Evolutionary conservation across 92 coral and sea anemone species (phyloP).

Genomic region (Palythoa grandiflora): DNA sequence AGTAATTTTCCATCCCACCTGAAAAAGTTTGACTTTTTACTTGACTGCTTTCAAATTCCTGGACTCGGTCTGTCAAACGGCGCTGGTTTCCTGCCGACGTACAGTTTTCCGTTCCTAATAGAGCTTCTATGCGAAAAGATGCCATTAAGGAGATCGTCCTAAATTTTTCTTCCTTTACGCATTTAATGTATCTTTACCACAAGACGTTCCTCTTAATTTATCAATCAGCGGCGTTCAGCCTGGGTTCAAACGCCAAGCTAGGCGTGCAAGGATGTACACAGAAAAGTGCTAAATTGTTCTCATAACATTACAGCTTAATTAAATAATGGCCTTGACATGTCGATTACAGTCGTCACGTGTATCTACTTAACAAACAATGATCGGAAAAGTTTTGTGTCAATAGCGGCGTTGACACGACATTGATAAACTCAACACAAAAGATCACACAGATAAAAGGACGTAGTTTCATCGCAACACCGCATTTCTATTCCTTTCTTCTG

Average conservation of each 20-base stretch:
- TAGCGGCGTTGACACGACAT: conserved; percentile 34
- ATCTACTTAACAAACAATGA: conserved; percentile 45
- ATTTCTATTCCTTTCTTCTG: not conserved
- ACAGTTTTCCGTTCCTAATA: not conserved
- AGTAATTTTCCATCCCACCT: conserved; percentile 4
- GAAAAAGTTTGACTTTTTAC: not conserved
- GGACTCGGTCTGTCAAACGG: not conserved
- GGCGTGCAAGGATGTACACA: not conserved
- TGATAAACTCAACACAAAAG: conserved; percentile 40
- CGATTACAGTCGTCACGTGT: conserved; percentile 44
- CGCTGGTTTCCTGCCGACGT: conserved; percentile 18
- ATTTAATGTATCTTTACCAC: too few relatives aligned
- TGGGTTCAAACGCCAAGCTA: conserved; percentile 10
- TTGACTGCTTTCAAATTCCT: not conserved
- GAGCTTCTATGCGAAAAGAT: conserved; percentile 40
- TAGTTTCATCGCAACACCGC: not conserved
- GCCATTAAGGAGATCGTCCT: conserved; percentile 12
- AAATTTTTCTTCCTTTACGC: not conserved
- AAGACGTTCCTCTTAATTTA: not conserved
- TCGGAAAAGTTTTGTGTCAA: conserved; percentile 38
- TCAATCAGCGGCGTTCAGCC: not conserved
- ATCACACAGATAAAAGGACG: conserved; percentile 8
- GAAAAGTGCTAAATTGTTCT: conserved; percentile 48
- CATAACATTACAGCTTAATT: conserved; percentile 44
- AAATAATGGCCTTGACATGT: conserved; percentile 44